Evolutionary conservation across 2,797 vertebrate species (phyloP).

Genomic region (Manis crassicaudata): DNA sequence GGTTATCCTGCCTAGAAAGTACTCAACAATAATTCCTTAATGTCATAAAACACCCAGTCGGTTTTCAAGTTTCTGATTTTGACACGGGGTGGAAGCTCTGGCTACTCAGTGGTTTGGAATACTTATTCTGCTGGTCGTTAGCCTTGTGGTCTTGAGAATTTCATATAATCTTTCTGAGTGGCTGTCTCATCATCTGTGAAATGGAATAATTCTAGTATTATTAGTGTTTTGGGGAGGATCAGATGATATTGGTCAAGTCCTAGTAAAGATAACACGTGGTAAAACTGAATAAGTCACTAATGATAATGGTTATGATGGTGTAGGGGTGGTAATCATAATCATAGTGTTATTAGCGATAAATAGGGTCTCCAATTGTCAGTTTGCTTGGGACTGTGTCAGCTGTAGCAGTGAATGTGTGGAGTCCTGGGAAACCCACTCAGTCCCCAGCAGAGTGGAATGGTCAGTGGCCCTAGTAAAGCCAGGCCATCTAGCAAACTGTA

Average conservation of each 20-base stretch:
- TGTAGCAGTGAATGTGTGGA: rapidly evolving
- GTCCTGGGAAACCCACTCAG: background rate
- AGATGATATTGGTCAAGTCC: background rate
- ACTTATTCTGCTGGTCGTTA: background rate
- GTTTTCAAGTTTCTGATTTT: background rate
- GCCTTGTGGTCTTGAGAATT: background rate
- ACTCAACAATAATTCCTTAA: background rate
- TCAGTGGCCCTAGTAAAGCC: background rate
- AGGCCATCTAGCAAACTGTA: background rate
- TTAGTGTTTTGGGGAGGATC: background rate
- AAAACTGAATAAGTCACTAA: background rate
- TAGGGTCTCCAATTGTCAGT: rapidly evolving
- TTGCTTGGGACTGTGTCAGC: background rate
- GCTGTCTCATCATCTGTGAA: background rate
- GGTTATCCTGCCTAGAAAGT: background rate
- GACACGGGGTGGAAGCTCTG: background rate
- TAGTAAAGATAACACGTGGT: background rate
- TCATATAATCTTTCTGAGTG: background rate
- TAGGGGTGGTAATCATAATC: no score
- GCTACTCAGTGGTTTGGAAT: background rate
- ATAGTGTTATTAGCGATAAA: background rate
- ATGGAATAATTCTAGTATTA: background rate
- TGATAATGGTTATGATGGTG: background rate
- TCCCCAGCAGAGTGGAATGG: background rate
- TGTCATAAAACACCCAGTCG: background rate